Percentiles rank a stretch among this genome's conserved stretches.
Evolutionary conservation across 53 echinoderm and acorn worm species (phyloP).

Genomic region (Henricia sp.): DNA sequence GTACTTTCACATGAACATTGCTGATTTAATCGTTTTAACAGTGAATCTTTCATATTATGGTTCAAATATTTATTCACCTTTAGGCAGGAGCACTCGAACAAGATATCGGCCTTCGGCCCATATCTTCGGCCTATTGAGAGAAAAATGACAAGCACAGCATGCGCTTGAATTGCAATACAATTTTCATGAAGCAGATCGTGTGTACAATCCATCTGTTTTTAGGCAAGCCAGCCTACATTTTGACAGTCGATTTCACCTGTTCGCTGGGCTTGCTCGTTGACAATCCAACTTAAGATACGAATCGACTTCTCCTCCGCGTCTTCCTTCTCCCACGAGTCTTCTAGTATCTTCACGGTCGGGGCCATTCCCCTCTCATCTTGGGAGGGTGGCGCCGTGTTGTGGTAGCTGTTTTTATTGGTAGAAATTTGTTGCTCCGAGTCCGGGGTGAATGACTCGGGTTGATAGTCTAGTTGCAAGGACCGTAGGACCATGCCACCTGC

Average conservation of each 20-base stretch:
- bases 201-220: too few species aligned
- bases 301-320: conserved; percentile 15
- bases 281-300: conserved; percentile 16
- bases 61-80: too few species aligned
- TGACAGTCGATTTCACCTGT: background rate
- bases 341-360: conserved; percentile 2
- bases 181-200: too few species aligned
- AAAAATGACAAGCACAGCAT: too few species aligned
- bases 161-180: too few species aligned
- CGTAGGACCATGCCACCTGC: conserved; percentile 50
- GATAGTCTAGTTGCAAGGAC: conserved; percentile 8
- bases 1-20: too few species aligned
- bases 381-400: background rate
- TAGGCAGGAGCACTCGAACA: too few species aligned
- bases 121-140: too few species aligned
- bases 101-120: too few species aligned
- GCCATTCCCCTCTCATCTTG: background rate
- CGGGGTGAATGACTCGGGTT: background rate
- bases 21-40: too few species aligned
- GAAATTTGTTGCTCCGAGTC: background rate
- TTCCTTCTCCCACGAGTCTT: conserved; percentile 23
- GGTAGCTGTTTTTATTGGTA: background rate
- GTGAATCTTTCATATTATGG: too few species aligned
- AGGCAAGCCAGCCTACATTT: background rate
- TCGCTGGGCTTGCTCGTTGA: conserved; percentile 14